Conservation (phyloP, 92 coral and sea anemone species). For the Phenganax subtilis region DNA sequence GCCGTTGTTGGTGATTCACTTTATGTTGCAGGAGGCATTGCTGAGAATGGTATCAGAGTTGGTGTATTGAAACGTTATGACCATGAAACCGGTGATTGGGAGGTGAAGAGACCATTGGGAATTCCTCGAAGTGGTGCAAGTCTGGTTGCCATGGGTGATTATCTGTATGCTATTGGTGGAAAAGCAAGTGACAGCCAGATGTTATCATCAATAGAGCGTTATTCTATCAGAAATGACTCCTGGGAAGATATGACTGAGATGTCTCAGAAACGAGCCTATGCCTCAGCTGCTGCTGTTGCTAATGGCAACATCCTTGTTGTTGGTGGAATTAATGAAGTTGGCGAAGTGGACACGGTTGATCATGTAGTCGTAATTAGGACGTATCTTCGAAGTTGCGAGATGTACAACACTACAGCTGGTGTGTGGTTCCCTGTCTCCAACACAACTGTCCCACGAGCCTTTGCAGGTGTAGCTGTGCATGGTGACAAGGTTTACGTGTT, state of each 20-base stretch:
- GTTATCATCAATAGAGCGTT: constrained; percentile 29
- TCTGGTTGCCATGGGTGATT: constrained; percentile 59
- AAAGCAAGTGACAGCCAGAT: constrained; percentile 62
- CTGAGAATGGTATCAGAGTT: constrained; percentile 31
- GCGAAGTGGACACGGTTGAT: constrained; percentile 31
- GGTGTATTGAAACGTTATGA: constrained; percentile 54
- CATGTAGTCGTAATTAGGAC: constrained; percentile 29
- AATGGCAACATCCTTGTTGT: constrained; percentile 34
- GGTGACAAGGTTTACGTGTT: constrained; percentile 70
- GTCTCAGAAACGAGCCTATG: constrained; percentile 33
- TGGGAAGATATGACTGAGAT: constrained; percentile 33
- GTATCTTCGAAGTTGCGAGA: constrained; percentile 59
- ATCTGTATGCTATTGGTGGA: constrained; percentile 93
- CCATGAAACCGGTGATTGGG: constrained; percentile 70
- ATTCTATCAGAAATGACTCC: constrained; percentile 7
- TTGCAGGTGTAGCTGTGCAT: constrained; percentile 75
- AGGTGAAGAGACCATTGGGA: constrained; percentile 68
- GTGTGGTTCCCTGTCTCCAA: constrained; percentile 72
- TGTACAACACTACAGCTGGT: constrained; percentile 55
- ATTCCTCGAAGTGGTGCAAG: constrained; percentile 91
- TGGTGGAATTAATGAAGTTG: constrained; percentile 40
- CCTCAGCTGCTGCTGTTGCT: constrained; percentile 14
- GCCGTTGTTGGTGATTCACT: constrained; percentile 73
- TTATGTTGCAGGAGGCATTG: constrained; percentile 89
- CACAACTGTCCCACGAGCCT: constrained; percentile 72